Evolutionary conservation across 2,797 vertebrate species (phyloP).

Genomic region (Distichodus sexfasciatus): DNA sequence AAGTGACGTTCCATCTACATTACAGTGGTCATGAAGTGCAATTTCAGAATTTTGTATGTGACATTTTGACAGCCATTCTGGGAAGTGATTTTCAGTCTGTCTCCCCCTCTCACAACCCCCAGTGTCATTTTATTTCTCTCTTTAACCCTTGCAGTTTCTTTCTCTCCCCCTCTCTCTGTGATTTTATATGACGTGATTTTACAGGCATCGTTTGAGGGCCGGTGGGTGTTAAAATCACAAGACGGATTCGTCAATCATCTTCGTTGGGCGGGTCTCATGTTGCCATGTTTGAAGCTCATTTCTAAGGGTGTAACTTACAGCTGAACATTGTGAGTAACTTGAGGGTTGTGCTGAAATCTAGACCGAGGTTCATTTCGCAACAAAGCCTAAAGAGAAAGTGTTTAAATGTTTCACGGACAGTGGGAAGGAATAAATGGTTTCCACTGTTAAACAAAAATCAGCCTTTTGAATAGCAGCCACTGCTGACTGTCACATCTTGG

Average conservation of each 20-base stretch:
- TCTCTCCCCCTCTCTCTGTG: background rate
- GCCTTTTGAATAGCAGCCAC: background rate
- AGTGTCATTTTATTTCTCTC: background rate
- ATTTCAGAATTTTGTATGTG: slow-evolving; percentile 17
- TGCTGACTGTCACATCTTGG: background rate
- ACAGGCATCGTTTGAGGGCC: too few relatives aligned
- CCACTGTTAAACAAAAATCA: background rate
- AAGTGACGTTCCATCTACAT: background rate
- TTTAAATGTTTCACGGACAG: background rate
- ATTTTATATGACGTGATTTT: too few relatives aligned
- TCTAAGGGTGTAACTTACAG: too few relatives aligned
- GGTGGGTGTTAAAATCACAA: too few relatives aligned
- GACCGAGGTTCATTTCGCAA: background rate
- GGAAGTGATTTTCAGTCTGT: slow-evolving; percentile 7
- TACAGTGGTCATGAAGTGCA: slow-evolving; percentile 2
- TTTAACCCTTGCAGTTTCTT: background rate
- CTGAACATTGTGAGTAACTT: too few relatives aligned
- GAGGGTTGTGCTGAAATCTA: too few relatives aligned
- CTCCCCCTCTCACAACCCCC: background rate
- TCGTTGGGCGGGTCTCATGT: too few relatives aligned
- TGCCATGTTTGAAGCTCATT: too few relatives aligned
- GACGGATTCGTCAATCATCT: too few relatives aligned
- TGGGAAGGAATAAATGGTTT: background rate
- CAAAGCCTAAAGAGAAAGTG: background rate
- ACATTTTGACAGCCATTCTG: slow-evolving; percentile 34